Evolutionary conservation across 1,140 invertebrate genomes (phyloP).

Genomic region (Diuraphis noxia): DNA sequence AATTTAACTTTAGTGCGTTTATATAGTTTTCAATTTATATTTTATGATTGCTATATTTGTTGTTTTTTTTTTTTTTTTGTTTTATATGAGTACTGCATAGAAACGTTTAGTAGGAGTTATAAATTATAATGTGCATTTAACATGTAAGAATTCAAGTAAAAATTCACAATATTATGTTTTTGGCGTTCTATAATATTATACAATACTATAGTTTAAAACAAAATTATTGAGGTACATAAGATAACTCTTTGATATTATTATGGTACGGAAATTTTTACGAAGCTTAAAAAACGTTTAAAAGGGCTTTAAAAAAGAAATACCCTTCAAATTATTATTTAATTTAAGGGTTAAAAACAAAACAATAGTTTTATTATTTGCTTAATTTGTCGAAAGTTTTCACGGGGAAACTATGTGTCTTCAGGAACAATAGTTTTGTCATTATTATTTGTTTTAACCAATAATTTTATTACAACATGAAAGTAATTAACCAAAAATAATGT

Average conservation of each 20-base stretch:
- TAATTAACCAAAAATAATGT: background rate
- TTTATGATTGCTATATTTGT: background rate
- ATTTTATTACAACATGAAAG: background rate
- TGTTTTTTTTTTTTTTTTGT: background rate
- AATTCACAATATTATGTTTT: background rate
- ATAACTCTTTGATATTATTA: background rate
- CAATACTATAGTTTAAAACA: background rate
- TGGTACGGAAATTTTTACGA: background rate
- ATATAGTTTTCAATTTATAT: slow-evolving; percentile 16
- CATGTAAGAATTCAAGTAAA: background rate
- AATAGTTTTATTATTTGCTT: background rate
- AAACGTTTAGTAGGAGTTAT: background rate
- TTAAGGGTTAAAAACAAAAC: background rate
- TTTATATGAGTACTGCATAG: background rate
- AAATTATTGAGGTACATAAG: background rate
- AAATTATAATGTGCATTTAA: slow-evolving; percentile 14
- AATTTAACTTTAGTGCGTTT: background rate
- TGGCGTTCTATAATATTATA: background rate
- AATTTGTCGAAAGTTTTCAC: background rate
- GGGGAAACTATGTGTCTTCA: background rate
- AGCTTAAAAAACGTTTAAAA: background rate
- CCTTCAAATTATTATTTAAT: background rate
- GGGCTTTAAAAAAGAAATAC: background rate
- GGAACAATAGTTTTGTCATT: background rate
- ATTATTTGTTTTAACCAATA: background rate